phyloP scores from a whole-genome alignment of 2,113 vertebrate genomes.

The Nycticorax nycticorax region DNA sequence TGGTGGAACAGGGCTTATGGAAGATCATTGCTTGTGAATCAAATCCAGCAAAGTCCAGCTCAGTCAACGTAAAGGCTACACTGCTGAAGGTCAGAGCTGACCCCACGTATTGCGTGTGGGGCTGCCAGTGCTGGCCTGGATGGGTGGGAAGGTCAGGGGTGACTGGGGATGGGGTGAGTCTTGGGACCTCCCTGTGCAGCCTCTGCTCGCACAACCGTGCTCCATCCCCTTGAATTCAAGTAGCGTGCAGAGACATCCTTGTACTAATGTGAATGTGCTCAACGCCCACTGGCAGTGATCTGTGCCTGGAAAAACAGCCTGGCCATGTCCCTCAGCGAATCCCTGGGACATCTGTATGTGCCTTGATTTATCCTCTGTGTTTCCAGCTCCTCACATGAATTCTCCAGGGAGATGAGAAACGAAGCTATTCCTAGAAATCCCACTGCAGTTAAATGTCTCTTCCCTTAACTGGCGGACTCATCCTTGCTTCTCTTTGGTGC shows the following conservation, averaged over 20 bases:
- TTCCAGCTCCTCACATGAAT: not conserved
- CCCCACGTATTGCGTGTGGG: rapidly evolving
- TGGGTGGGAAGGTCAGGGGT: not conserved
- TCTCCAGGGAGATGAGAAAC: not conserved
- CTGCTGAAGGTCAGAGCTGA: not conserved
- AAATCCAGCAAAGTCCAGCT: not conserved
- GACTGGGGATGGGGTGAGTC: not conserved
- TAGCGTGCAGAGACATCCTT: not conserved
- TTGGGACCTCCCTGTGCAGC: not conserved
- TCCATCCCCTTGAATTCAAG: not conserved
- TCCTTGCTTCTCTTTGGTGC: not conserved
- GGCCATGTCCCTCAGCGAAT: not conserved
- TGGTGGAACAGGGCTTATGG: not conserved
- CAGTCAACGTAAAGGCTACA: rapidly evolving
- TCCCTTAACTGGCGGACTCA: not conserved
- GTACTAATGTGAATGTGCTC: not conserved
- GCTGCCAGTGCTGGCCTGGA: not conserved
- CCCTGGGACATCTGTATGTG: not conserved
- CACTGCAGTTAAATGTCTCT: not conserved
- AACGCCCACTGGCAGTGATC: not conserved
- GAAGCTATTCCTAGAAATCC: slow-evolving; percentile 42
- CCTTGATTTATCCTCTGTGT: not conserved
- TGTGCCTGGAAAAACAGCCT: not conserved
- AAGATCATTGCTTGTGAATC: not conserved
- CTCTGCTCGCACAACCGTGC: not conserved